Evolutionary conservation across 2,888 invertebrate species (phyloP).

Genomic region (Diloba caeruleocephala): DNA sequence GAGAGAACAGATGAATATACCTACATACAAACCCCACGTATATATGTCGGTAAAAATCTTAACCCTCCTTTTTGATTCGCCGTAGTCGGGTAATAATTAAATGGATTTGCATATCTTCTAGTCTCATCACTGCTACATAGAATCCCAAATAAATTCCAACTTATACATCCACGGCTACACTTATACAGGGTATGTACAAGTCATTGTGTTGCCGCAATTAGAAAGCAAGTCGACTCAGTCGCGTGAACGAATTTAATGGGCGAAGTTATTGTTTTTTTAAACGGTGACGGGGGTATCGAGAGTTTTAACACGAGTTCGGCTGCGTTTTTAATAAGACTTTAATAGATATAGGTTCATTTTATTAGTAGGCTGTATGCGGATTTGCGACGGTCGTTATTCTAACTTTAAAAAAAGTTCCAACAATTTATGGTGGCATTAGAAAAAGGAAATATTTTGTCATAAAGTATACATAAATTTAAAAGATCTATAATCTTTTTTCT

Average conservation of each 20-base stretch:
- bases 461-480: too few relatives aligned
- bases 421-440: too few relatives aligned
- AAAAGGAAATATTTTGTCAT: too few relatives aligned
- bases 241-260: constrained; percentile 86
- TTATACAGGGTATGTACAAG: constrained; percentile 57
- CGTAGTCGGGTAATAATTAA: too few relatives aligned
- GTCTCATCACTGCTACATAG: background rate
- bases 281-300: constrained; percentile 51
- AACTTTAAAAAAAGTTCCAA: too few relatives aligned
- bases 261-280: constrained; percentile 82
- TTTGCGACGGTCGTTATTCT: too few relatives aligned
- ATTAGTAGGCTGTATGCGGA: constrained; percentile 1
- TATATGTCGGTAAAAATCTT: too few relatives aligned
- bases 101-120: background rate
- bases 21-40: too few relatives aligned
- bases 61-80: too few relatives aligned
- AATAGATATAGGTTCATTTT: constrained; percentile 37
- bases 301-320: constrained; percentile 36
- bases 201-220: constrained; percentile 81
- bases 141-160: background rate
- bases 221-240: constrained; percentile 69
- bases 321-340: constrained; percentile 42
- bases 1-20: too few relatives aligned
- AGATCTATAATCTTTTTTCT: too few relatives aligned
- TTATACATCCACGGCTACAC: constrained; percentile 25